phyloP scores from a whole-genome alignment of 2,888 invertebrate genomes.

The Neria commutata region DNA sequence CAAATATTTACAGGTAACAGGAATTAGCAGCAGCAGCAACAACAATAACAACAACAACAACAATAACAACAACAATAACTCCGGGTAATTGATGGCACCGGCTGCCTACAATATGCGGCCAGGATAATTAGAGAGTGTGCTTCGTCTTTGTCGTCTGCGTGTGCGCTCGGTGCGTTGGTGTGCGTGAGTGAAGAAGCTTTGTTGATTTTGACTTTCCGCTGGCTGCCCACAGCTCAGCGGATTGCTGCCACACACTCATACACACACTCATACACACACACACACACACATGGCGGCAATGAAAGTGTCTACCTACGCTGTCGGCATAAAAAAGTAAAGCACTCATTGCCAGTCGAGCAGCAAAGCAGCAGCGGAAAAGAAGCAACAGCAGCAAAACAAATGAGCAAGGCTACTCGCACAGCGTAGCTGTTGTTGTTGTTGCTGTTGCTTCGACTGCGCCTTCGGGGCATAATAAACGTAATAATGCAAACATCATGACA shows the following conservation, averaged over 20 bases:
- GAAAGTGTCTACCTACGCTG: background rate
- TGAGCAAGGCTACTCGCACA: background rate
- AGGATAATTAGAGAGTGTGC: slow-evolving; percentile 6
- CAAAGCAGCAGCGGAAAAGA: background rate
- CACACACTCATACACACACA: background rate
- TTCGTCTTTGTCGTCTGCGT: background rate
- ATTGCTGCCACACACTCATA: background rate
- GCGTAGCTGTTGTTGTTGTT: slow-evolving; percentile 4
- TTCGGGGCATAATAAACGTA: slow-evolving; percentile 33
- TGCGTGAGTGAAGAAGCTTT: slow-evolving; percentile 7
- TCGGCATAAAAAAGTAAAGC: background rate
- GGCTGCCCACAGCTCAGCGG: background rate
- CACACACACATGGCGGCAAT: background rate
- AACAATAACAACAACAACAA: too few relatives aligned
- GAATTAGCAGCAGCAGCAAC: too few relatives aligned
- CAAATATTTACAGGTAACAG: slow-evolving; percentile 23
- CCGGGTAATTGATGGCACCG: too few relatives aligned
- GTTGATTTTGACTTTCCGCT: too few relatives aligned
- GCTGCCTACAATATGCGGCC: background rate
- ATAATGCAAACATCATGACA: slow-evolving; percentile 34
- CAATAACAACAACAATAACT: too few relatives aligned
- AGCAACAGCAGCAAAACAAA: slow-evolving; percentile 1
- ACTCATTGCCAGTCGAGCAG: background rate
- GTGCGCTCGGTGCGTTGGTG: slow-evolving; percentile 27
- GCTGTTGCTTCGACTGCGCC: slow-evolving; percentile 13